Conservation (phyloP, 1,140 invertebrate species). For the Gyrodactylus salaris region DNA sequence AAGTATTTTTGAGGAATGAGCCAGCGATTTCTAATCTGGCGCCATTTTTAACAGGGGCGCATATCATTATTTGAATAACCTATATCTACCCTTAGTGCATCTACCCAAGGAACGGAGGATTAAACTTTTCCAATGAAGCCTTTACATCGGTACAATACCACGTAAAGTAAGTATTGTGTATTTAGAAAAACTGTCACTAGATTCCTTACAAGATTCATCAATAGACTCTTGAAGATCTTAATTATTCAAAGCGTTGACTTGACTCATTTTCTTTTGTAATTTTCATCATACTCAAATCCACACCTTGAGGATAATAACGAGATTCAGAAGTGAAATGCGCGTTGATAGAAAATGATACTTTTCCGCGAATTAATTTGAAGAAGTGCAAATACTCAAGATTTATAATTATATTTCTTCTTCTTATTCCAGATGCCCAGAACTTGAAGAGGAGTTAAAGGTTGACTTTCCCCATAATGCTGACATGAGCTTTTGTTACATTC, state of each 20-base stretch:
- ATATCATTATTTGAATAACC: not conserved
- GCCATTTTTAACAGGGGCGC: not conserved
- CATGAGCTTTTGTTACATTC: not conserved
- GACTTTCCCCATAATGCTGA: not conserved
- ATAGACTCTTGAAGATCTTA: too few species aligned
- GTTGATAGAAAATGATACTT: not conserved
- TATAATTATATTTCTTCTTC: too few species aligned
- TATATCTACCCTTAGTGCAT: not conserved
- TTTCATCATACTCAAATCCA: not conserved
- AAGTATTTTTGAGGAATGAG: too few species aligned
- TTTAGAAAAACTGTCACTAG: too few species aligned
- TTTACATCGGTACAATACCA: not conserved
- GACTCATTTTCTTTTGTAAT: not conserved
- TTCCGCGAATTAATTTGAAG: not conserved
- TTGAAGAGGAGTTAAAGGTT: not conserved
- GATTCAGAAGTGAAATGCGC: not conserved
- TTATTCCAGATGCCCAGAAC: not conserved
- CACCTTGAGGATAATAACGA: not conserved
- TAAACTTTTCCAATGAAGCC: not conserved
- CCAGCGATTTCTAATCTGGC: too few species aligned
- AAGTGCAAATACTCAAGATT: too few species aligned
- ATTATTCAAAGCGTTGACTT: too few species aligned
- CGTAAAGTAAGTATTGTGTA: not conserved
- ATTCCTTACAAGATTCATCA: too few species aligned
- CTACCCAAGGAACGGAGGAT: not conserved